These are phyloP conservation scores for Acanthosepion esculentum DNA, from an alignment of 2,888 invertebrate species.

Conservation along the genomic window DNA sequence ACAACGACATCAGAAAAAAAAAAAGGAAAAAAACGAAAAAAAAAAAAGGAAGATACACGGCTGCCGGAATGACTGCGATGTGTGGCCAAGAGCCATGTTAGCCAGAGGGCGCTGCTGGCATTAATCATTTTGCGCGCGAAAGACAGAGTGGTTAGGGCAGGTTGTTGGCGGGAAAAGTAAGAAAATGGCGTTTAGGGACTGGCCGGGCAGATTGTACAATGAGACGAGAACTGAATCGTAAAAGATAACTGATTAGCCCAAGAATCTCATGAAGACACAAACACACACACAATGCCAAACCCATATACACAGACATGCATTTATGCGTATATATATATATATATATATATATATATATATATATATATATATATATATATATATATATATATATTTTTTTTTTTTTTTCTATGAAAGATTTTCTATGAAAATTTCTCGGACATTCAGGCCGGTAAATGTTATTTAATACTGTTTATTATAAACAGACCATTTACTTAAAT, in stretches of 20 bases:
- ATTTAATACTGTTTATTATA: no score
- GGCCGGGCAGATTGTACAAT: neutral
- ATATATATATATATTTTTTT: no score
- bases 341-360: neutral
- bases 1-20: neutral
- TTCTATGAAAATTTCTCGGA: no score
- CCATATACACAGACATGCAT: neutral
- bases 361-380: neutral
- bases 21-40: neutral
- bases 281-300: neutral
- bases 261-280: neutral
- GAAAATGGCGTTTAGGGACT: slow-evolving; percentile 33
- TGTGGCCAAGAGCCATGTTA: slow-evolving; percentile 20
- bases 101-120: neutral
- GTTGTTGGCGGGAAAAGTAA: neutral
- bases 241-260: neutral
- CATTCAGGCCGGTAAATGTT: no score
- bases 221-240: neutral
- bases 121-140: slow-evolving; percentile 33
- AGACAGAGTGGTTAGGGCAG: neutral
- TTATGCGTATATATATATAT: neutral
- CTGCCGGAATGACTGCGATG: neutral
- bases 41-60: neutral
- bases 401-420: no score
- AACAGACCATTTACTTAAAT: no score